Conservation (phyloP, 2,888 invertebrate genomes). For the Habrosyne pyritoides region DNA sequence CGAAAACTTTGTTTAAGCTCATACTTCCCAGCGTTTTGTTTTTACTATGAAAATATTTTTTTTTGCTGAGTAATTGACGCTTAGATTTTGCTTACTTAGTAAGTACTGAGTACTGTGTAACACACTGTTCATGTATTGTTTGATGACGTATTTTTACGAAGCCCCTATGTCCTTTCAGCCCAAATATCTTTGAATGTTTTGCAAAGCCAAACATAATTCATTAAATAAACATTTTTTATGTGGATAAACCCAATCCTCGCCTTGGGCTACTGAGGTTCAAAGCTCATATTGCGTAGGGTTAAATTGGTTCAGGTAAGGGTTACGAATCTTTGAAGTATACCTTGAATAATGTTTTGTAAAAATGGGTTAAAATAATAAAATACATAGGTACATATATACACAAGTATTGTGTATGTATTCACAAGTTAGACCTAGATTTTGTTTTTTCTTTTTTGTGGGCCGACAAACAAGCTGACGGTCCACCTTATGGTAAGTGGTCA, state of each 20-base stretch:
- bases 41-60: conserved; percentile 48
- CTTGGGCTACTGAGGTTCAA: not conserved
- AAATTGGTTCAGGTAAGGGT: not conserved
- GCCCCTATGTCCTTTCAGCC: not conserved
- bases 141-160: too few species aligned
- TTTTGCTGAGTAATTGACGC: conserved; percentile 14
- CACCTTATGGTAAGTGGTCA: too few species aligned
- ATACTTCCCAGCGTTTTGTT: conserved; percentile 40
- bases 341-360: too few species aligned
- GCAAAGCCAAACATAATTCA: not conserved
- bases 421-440: too few species aligned
- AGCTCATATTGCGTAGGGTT: not conserved
- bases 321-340: not conserved
- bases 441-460: too few species aligned
- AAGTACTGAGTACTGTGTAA: too few species aligned
- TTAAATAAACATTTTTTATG: not conserved
- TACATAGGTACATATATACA: too few species aligned
- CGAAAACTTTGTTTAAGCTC: conserved; percentile 33
- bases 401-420: not conserved
- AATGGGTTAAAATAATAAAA: too few species aligned
- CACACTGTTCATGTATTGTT: too few species aligned
- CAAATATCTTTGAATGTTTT: not conserved
- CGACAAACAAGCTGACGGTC: too few species aligned
- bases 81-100: not conserved
- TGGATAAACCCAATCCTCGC: not conserved